Evolutionary conservation across 1,140 invertebrate genomes (phyloP).

Genomic region (Aphidius gifuensis): DNA sequence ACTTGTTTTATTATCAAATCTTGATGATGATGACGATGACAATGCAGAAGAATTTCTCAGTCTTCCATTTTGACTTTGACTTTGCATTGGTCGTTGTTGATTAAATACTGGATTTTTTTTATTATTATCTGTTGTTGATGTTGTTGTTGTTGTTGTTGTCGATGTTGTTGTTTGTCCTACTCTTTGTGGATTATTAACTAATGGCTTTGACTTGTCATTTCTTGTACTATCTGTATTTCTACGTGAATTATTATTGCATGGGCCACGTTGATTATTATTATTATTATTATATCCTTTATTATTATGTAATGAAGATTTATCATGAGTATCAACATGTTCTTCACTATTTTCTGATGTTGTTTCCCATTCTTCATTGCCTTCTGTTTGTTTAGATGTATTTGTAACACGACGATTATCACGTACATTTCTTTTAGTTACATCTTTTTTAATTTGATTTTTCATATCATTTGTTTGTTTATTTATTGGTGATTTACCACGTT

Average conservation of each 20-base stretch:
- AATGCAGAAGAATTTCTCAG: slow-evolving; percentile 42
- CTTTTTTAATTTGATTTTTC: slow-evolving; percentile 41
- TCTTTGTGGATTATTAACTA: slow-evolving; percentile 20
- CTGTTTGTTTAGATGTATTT: slow-evolving; percentile 41
- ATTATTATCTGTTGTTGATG: slow-evolving; percentile 47
- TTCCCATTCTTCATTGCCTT: slow-evolving; percentile 66
- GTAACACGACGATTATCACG: slow-evolving; percentile 45
- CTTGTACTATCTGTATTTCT: slow-evolving; percentile 39
- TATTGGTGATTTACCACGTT: slow-evolving; percentile 45
- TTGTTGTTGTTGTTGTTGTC: slow-evolving; percentile 37
- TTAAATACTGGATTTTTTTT: slow-evolving; percentile 37
- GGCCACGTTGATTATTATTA: slow-evolving; percentile 21
- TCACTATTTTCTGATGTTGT: slow-evolving; percentile 69
- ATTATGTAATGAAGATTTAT: slow-evolving; percentile 30
- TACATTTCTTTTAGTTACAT: slow-evolving; percentile 45
- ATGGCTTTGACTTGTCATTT: slow-evolving; percentile 36
- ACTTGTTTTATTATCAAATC: not conserved
- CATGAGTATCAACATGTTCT: slow-evolving; percentile 49
- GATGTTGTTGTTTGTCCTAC: too few species aligned
- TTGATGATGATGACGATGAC: slow-evolving; percentile 33
- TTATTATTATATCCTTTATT: slow-evolving; percentile 39
- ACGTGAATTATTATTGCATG: slow-evolving; percentile 32
- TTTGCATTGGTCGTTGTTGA: slow-evolving; percentile 39
- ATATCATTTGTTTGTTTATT: slow-evolving; percentile 28
- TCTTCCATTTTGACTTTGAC: slow-evolving; percentile 45